Percentiles rank a stretch among this genome's conserved stretches.
Conservation (phyloP, 2,888 invertebrate species). For the Hirtodrosophila confusa region DNA sequence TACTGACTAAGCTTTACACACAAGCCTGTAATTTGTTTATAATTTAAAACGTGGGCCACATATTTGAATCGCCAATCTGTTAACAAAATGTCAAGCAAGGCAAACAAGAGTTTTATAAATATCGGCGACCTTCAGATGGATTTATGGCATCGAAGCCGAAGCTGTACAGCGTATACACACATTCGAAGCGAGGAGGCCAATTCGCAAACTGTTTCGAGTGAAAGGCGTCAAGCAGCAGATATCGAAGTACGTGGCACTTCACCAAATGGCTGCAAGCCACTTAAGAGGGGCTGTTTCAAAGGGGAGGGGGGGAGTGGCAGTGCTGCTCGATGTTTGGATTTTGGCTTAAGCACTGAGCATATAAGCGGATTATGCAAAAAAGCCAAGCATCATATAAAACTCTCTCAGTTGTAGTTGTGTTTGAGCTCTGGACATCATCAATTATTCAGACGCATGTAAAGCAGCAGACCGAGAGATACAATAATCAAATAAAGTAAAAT, state of each 20-base stretch:
- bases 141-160: conserved; percentile 47
- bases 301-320: not conserved
- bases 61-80: conserved; percentile 9
- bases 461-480: not conserved
- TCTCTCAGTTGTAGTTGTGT: conserved; percentile 2
- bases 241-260: conserved; percentile 39
- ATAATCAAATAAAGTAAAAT: not conserved
- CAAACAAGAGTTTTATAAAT: conserved; percentile 20
- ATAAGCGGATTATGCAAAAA: conserved; percentile 62
- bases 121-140: conserved; percentile 53
- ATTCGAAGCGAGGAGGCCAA: conserved; percentile 9
- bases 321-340: conserved; percentile 43
- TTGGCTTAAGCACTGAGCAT: conserved; percentile 17
- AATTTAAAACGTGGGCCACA: conserved; percentile 4
- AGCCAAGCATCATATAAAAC: conserved; percentile 7
- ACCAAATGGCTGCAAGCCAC: conserved; percentile 36
- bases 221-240: conserved; percentile 47
- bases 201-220: conserved; percentile 43
- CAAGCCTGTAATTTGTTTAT: too few relatives aligned
- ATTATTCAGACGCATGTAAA: conserved; percentile 1
- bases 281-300: not conserved
- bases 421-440: conserved; percentile 1
- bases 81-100: conserved; percentile 35
- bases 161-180: conserved; percentile 1
- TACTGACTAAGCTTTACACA: too few relatives aligned